phyloP scores from a whole-genome alignment of 2,113 vertebrate species.

The Myodes glareolus region DNA sequence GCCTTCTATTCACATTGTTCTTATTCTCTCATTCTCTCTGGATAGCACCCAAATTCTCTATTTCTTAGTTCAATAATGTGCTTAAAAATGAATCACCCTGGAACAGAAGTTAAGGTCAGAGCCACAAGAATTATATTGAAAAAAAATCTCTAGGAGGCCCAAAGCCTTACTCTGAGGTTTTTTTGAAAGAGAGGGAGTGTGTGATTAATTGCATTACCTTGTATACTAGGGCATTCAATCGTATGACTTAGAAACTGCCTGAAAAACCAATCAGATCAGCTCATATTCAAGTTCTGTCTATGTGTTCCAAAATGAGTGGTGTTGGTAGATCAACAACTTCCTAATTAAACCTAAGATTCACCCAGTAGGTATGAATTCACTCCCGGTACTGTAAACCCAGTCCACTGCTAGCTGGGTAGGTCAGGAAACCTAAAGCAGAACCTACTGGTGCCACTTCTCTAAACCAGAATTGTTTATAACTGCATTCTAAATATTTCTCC shows the following conservation, averaged over 20 bases:
- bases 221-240: not conserved
- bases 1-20: not conserved
- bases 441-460: too few relatives aligned
- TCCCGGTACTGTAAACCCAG: not conserved
- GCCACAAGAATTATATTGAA: not conserved
- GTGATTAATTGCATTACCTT: not conserved
- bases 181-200: not conserved
- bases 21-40: constrained; percentile 25
- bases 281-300: not conserved
- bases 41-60: not conserved
- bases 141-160: not conserved
- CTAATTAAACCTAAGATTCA: not conserved
- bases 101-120: constrained; percentile 15
- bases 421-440: not conserved
- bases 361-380: not conserved
- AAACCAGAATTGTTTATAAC: not conserved
- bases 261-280: not conserved
- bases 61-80: constrained; percentile 35
- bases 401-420: not conserved
- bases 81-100: constrained; percentile 40
- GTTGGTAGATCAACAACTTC: not conserved
- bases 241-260: not conserved
- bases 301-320: not conserved
- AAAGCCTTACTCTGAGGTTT: not conserved
- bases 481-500: not conserved